Evolutionary conservation across 2,888 invertebrate genomes (phyloP), one percentile per base, ranked within the genome.

Genomic region (Watsonalla cultraria): DNA sequence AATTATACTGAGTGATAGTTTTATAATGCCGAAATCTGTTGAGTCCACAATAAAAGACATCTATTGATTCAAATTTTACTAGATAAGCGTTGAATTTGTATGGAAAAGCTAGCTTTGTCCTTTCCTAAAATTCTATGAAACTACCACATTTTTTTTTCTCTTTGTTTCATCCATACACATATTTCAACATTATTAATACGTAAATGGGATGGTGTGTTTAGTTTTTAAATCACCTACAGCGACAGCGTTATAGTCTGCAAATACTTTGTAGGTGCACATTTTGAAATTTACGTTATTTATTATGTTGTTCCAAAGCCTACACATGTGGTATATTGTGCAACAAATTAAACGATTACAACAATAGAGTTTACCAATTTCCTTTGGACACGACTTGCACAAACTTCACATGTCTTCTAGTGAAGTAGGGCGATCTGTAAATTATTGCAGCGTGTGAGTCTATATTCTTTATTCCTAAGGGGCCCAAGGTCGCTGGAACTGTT

Each of bases 401-500:
- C 60, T n/a, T n/a, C n/a, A n/a, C n/a, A n/a, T n/a, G 54, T 79
- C 76, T 74, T 70, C 69, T 68, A 73, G 56, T 70, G 72, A 88
- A 82, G 78, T 86, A 76, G 89, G 83, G 62, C 89, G 72, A 73
- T 76, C 81, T 84, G 80, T 83, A 84, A 85, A 80, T 80, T 81
- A 77, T 67, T 64, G 63, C 77, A 68, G 73, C 70, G 79, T 78
- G 79, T 78, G 82, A 80, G 82, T 72, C 77, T 76, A 70, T 76
- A 78, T 80, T 80, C 73, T 77, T 75, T 76, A 74, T 74, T 73
- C 67, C 69, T 48, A 80, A 81, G 76, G 70, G 74, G 82, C 76
- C 76, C 90, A 90, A 90, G 90, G 90, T 86, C 87, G 86, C 82
- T 90, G 89, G 87, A 89, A 78, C 60, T 68, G 82, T 76, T 88